A percentile compares a stretch with the other conserved stretches of the same genome.
These are phyloP conservation scores for Ochropacha duplaris DNA, from an alignment of 2,888 invertebrate species.

Conservation along the genomic window DNA sequence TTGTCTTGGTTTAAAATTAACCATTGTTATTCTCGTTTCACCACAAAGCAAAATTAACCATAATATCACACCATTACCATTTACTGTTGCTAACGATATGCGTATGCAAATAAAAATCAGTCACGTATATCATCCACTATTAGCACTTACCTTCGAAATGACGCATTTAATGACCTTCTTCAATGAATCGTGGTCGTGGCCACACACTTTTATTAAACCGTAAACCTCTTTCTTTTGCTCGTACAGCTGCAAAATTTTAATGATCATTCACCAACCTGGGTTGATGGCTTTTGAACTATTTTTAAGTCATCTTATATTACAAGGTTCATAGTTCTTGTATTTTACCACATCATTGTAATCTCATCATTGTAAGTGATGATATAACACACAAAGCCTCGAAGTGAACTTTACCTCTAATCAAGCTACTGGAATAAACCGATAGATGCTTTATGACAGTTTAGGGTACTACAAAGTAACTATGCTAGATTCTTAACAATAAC, in stretches of 20 bases:
- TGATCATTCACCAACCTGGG: conserved; percentile 14
- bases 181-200: conserved; percentile 71
- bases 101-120: neutral
- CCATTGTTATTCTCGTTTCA: neutral
- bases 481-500: too few species aligned
- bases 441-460: too few species aligned
- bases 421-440: too few species aligned
- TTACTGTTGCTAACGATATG: neutral
- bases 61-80: neutral
- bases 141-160: conserved; percentile 67
- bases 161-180: conserved; percentile 79
- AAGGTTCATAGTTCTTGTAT: conserved; percentile 5
- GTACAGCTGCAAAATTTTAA: conserved; percentile 54
- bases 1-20: neutral
- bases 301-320: conserved; percentile 5
- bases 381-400: too few species aligned
- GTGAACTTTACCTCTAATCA: too few species aligned
- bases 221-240: conserved; percentile 65
- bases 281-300: conserved; percentile 17
- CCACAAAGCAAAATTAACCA: too few species aligned
- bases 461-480: too few species aligned
- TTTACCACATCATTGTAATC: too few species aligned
- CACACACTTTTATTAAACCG: conserved; percentile 65
- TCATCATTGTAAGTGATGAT: too few species aligned
- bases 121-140: neutral